Base-by-base conservation (phyloP, 2,113 vertebrate species). In the Hylia prasina region DNA sequence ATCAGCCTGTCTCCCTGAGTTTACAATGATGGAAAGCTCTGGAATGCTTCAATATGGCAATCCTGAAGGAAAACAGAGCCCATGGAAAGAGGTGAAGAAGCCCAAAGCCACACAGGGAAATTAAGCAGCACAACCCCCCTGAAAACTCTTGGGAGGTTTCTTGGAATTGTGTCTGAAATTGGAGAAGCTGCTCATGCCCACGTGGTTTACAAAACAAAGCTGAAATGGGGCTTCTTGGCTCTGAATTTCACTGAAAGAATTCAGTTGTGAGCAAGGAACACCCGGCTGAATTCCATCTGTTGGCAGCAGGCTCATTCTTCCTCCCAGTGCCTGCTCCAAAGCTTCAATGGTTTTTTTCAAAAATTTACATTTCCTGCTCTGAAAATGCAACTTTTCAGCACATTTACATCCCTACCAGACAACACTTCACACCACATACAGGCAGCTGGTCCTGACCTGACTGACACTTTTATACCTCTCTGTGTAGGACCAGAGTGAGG, bases 251-350 rank as follows among this genome's bases (percentile, higher is more conserved):
- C 35, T 63, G 64, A 14, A 45, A n/a, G 37, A 35, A 51, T 2
- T 23, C 27, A 37, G 11, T 0, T 78, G 81, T 15, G 90, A 92
- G 68, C 35, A 42, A 53, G 1, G 8, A 71, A 47, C 8, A 21
- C 4, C 8, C 1, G 0, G 70, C 78, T 79, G 53, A 50, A 75
- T 42, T 6, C 3, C 6, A 21, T 8, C 87, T 47, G 4, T 0
- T 6, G 5, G 51, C 57, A 47, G 20, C 0, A 20, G 61, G 22
- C 54, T 53, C 35, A 0, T 35, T 72, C 71, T 45, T 76, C 85
- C 71, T 90, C 53, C n/a, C 79, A 66, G 33, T 0, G 19, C 82
- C 68, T 27, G 40, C 54, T 70, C 10, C 70, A 61, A 57, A 45
- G 17, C n/a, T 28, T 9, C 16, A 15, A 7, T 0, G 18, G 18